These are phyloP conservation scores for Pomatostomus ruficeps DNA, from an alignment of 2,113 vertebrate species.

Conservation along the genomic window DNA sequence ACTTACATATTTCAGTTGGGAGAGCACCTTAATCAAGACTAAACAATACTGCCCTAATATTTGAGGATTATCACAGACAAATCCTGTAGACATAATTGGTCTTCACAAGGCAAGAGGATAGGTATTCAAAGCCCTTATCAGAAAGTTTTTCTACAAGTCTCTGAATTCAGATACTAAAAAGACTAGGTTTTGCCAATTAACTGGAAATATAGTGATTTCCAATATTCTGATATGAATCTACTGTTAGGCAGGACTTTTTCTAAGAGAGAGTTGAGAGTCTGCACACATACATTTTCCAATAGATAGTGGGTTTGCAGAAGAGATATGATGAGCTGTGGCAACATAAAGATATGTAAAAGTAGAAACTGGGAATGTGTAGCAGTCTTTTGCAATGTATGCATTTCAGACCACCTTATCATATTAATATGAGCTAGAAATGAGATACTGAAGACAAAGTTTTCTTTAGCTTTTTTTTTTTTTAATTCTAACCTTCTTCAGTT, in stretches of 20 bases:
- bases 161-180: background rate
- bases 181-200: background rate
- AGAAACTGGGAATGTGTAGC: background rate
- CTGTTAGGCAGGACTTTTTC: background rate
- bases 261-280: background rate
- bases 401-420: background rate
- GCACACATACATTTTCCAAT: background rate
- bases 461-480: background rate
- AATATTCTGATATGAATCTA: conserved; percentile 4
- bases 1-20: background rate
- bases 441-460: background rate
- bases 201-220: background rate
- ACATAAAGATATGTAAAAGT: background rate
- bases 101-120: background rate
- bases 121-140: background rate
- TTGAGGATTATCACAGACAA: background rate
- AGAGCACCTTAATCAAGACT: background rate
- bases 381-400: background rate
- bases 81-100: background rate
- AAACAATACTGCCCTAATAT: background rate
- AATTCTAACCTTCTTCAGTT: background rate
- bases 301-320: background rate
- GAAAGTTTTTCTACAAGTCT: background rate
- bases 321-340: background rate
- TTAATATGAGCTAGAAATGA: background rate